phyloP scores from a whole-genome alignment of 2,888 invertebrate species.

The Stratiomys singularior region DNA sequence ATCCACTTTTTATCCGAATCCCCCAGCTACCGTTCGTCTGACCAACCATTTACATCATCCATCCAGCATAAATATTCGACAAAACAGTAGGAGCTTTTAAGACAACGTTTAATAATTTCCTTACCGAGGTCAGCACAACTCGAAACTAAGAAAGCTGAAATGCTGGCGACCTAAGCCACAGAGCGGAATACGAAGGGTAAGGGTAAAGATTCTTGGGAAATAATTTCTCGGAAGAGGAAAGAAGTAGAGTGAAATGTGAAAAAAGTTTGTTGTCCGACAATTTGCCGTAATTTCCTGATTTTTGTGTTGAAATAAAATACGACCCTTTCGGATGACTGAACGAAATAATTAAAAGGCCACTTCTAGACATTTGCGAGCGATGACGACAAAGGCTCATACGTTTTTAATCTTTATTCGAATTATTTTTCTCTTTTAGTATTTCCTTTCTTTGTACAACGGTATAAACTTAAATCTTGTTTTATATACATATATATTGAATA shows the following conservation, averaged over 20 bases:
- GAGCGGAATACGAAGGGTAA: not conserved
- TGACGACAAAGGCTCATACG: not conserved
- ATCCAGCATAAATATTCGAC: conserved; percentile 17
- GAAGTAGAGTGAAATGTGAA: not conserved
- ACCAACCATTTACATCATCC: conserved; percentile 8
- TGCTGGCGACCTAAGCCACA: not conserved
- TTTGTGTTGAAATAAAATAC: conserved; percentile 38
- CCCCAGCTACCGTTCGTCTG: not conserved
- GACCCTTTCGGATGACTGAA: conserved; percentile 46
- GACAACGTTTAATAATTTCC: conserved; percentile 40
- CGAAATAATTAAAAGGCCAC: conserved; percentile 46
- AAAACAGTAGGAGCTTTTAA: conserved; percentile 2
- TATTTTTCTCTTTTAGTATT: too few species aligned
- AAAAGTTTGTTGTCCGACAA: conserved; percentile 41
- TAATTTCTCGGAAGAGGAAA: not conserved
- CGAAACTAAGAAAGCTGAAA: conserved; percentile 1
- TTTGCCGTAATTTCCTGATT: conserved; percentile 46
- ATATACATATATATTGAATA: too few species aligned
- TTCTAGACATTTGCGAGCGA: conserved; percentile 33
- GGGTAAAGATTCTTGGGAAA: too few species aligned
- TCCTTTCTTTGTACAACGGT: too few species aligned
- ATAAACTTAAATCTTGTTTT: too few species aligned
- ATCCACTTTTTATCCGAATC: not conserved
- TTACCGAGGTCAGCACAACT: conserved; percentile 21
- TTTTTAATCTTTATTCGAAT: not conserved